A percentile compares a stretch with the other conserved stretches of the same genome.
Conservation (phyloP, 1,140 invertebrate genomes). For the Lepidurus couesii region DNA sequence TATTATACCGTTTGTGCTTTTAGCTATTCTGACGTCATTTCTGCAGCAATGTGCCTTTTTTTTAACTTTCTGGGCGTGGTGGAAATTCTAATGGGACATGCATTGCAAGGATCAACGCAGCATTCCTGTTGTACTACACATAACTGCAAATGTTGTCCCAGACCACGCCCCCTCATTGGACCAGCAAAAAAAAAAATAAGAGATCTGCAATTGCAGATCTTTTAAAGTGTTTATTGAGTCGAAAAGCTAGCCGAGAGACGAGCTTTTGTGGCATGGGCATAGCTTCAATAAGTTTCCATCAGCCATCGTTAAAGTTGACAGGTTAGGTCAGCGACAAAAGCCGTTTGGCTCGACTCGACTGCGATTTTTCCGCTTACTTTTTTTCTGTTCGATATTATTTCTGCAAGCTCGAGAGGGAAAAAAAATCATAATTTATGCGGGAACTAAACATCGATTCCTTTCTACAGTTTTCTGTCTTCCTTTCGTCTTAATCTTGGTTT, state of each 20-base stretch:
- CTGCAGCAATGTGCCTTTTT: neutral
- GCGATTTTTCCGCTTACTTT: neutral
- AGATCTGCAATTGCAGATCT: slow-evolving; percentile 19
- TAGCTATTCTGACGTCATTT: neutral
- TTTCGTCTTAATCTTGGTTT: neutral
- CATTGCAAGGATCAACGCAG: neutral
- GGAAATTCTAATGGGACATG: neutral
- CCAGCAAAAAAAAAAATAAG: neutral
- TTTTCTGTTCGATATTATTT: neutral
- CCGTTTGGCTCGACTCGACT: neutral
- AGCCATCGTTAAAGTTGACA: slow-evolving; percentile 5
- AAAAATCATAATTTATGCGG: slow-evolving; percentile 14
- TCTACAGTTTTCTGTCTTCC: neutral
- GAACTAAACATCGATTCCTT: neutral
- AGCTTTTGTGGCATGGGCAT: neutral
- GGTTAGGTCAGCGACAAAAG: slow-evolving; percentile 17
- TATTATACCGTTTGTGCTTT: too few relatives aligned
- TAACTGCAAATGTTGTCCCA: neutral
- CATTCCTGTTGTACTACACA: too few relatives aligned
- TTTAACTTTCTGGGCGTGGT: neutral
- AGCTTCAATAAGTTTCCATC: neutral
- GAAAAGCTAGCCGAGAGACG: neutral
- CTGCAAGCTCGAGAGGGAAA: neutral
- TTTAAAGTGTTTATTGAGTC: neutral
- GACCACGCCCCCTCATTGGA: neutral